These are phyloP conservation scores for Xylota segnis DNA, from an alignment of 2,888 invertebrate species.

Conservation along the genomic window DNA sequence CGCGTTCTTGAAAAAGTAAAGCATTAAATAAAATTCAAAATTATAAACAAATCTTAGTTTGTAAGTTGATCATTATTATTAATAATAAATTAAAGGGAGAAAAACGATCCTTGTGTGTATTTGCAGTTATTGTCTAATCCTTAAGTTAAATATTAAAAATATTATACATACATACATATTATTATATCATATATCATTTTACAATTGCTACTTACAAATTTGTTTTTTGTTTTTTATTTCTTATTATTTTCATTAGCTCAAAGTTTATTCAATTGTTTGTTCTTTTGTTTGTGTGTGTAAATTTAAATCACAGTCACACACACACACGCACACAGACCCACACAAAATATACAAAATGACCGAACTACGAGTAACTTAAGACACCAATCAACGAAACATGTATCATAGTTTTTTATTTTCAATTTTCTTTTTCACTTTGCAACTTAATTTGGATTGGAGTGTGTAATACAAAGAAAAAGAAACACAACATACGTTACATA, in stretches of 20 bases:
- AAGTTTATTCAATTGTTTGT: conserved; percentile 52
- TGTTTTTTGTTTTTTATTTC: conserved; percentile 28
- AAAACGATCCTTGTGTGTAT: conserved; percentile 66
- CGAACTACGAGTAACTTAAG: conserved; percentile 16
- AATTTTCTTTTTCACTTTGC: conserved; percentile 35
- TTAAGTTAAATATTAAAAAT: conserved; percentile 63
- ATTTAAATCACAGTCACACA: conserved; percentile 53
- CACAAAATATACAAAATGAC: conserved; percentile 32
- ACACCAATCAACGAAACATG: conserved; percentile 58
- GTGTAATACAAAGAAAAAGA: conserved; percentile 7
- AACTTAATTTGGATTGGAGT: conserved; percentile 50
- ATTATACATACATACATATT: conserved; percentile 48
- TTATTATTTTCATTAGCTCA: conserved; percentile 54
- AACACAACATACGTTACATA: conserved; percentile 12
- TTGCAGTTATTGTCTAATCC: conserved; percentile 68
- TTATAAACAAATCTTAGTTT: conserved; percentile 61
- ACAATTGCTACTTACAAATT: conserved; percentile 63
- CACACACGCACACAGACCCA: conserved; percentile 10
- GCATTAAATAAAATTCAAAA: conserved; percentile 51
- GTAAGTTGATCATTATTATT: conserved; percentile 69
- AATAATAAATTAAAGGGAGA: conserved; percentile 28
- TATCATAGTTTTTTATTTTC: conserved; percentile 3
- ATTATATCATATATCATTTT: conserved; percentile 53
- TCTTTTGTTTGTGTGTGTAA: conserved; percentile 44
- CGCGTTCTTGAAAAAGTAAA: conserved; percentile 64